Conservation (phyloP, 2,113 vertebrate genomes). For the Percopsis transmontana region DNA sequence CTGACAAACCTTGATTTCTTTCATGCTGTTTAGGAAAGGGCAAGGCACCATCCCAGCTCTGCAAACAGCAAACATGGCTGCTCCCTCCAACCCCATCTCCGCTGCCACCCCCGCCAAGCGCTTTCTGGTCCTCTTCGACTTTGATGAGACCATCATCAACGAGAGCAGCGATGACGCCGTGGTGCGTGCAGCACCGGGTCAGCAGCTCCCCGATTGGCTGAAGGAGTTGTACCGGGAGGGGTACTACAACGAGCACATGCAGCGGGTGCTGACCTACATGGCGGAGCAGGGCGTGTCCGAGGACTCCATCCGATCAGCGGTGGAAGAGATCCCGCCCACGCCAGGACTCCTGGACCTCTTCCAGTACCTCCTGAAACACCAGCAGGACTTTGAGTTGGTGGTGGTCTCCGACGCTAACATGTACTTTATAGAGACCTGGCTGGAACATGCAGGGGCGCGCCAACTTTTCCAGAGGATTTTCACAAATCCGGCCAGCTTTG, state of each 20-base stretch:
- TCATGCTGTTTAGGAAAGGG: conserved; percentile 26
- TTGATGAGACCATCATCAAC: conserved; percentile 91
- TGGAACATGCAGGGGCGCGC: conserved; percentile 74
- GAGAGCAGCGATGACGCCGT: conserved; percentile 91
- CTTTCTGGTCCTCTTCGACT: conserved; percentile 90
- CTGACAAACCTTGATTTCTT: background rate
- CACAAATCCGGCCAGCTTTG: conserved; percentile 86
- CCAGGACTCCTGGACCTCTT: conserved; percentile 84
- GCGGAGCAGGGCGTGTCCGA: conserved; percentile 84
- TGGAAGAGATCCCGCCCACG: conserved; percentile 83
- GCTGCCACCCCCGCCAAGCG: conserved; percentile 36
- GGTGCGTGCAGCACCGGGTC: conserved; percentile 76
- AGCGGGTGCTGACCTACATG: conserved; percentile 82
- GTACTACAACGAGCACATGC: conserved; percentile 88
- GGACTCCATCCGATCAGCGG: conserved; percentile 71
- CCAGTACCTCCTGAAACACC: conserved; percentile 81
- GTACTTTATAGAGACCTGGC: conserved; percentile 85
- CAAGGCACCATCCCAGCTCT: background rate
- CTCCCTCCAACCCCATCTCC: background rate
- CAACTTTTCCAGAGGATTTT: conserved; percentile 86
- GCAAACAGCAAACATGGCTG: conserved; percentile 69
- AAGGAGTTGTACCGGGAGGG: conserved; percentile 79
- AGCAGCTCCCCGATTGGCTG: conserved; percentile 82
- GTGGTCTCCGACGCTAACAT: conserved; percentile 93
- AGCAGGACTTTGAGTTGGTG: conserved; percentile 83